A percentile compares a stretch with the other conserved stretches of the same genome.
Conservation (phyloP, 2,797 vertebrate species). For the Babyrousa celebensis region DNA sequence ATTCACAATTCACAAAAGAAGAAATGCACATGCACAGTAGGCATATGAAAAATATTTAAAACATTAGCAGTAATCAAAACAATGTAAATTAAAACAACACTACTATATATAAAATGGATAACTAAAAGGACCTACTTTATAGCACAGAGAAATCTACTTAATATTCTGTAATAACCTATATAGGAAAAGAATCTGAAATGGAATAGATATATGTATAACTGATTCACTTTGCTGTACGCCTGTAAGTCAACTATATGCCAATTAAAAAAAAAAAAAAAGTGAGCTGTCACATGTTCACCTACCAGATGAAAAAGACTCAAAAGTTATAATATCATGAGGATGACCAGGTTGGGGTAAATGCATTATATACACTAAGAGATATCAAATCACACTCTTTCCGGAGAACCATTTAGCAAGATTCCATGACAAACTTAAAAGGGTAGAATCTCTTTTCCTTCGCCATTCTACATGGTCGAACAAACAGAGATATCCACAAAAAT, state of each 20-base stretch:
- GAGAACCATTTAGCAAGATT: neutral
- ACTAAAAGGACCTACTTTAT: too few species aligned
- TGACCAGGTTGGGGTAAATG: neutral
- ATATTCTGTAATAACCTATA: too few species aligned
- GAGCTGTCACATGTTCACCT: neutral
- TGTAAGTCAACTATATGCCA: too few species aligned
- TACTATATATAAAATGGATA: too few species aligned
- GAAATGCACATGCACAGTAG: neutral
- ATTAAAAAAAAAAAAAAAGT: neutral
- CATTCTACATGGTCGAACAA: neutral
- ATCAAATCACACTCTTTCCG: neutral
- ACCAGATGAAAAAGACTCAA: neutral
- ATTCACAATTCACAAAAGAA: constrained; percentile 1
- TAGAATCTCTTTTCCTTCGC: neutral
- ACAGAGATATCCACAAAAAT: neutral
- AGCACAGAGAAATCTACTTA: too few species aligned
- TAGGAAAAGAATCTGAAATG: too few species aligned
- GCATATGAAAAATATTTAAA: neutral
- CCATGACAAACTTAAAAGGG: neutral
- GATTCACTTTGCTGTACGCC: too few species aligned
- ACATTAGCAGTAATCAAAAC: neutral
- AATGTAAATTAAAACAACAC: constrained; percentile 21
- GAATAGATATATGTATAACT: too few species aligned
- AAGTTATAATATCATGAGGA: neutral
- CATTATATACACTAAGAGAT: neutral